Conservation (phyloP, 2,113 vertebrate genomes). For the Proteles cristata region DNA sequence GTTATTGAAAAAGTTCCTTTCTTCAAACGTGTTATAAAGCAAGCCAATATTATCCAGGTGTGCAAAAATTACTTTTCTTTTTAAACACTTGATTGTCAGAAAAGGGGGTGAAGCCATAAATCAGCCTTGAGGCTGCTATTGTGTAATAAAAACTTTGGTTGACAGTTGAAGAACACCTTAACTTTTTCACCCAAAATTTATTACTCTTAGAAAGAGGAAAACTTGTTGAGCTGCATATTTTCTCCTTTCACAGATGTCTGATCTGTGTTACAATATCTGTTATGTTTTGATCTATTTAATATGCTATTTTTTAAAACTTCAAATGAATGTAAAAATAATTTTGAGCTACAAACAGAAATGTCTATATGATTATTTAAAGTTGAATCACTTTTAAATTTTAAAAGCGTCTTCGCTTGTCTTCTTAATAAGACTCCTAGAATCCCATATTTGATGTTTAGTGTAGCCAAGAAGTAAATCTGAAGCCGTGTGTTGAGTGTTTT, state of each 20-base stretch:
- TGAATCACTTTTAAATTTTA: slow-evolving; percentile 45
- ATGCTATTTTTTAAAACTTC: slow-evolving; percentile 56
- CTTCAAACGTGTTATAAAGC: slow-evolving; percentile 69
- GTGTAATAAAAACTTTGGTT: slow-evolving; percentile 79
- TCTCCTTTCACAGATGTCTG: slow-evolving; percentile 75
- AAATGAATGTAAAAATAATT: slow-evolving; percentile 31
- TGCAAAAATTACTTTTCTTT: slow-evolving; percentile 81
- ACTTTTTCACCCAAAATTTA: slow-evolving; percentile 86
- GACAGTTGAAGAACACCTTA: slow-evolving; percentile 86
- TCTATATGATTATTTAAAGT: slow-evolving; percentile 8
- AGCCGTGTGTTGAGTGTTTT: neutral
- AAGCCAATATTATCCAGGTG: slow-evolving; percentile 85
- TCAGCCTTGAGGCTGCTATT: slow-evolving; percentile 83
- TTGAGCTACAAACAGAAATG: slow-evolving; percentile 24
- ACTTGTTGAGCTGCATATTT: slow-evolving; percentile 84
- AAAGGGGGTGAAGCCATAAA: slow-evolving; percentile 81
- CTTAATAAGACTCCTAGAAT: neutral
- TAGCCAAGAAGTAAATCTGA: neutral
- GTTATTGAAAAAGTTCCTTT: slow-evolving; percentile 71
- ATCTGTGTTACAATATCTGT: slow-evolving; percentile 26
- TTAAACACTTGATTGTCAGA: slow-evolving; percentile 82
- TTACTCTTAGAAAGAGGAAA: slow-evolving; percentile 83
- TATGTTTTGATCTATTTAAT: slow-evolving; percentile 73
- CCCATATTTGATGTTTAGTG: neutral
- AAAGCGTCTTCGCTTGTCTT: neutral